A percentile compares a stretch with the other conserved stretches of the same genome.
Evolutionary conservation across 2,797 vertebrate genomes (phyloP).

Genomic region (Xiphophorus birchmanni): DNA sequence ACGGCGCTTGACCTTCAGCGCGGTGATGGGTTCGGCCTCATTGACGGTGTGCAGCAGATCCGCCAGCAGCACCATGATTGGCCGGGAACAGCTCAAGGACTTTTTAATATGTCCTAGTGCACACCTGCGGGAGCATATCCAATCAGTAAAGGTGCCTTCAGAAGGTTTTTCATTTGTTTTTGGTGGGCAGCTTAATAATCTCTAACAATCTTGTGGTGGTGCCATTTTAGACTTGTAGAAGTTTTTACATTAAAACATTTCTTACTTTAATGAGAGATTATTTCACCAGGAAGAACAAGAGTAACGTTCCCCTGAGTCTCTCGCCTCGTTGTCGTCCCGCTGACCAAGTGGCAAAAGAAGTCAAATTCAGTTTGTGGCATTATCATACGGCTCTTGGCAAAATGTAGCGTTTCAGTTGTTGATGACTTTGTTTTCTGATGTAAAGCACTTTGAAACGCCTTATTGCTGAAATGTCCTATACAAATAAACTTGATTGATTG

Average conservation of each 20-base stretch:
- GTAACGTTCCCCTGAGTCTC: neutral
- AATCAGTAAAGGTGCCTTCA: neutral
- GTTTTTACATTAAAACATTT: neutral
- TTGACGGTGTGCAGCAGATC: conserved; percentile 29
- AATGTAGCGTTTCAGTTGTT: too few relatives aligned
- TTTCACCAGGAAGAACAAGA: neutral
- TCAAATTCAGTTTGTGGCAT: neutral
- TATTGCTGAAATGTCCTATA: too few relatives aligned
- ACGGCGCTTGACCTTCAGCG: conserved; percentile 37
- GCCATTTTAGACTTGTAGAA: neutral
- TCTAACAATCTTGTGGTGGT: neutral
- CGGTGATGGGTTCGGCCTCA: conserved; percentile 33
- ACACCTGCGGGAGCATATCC: conserved; percentile 60
- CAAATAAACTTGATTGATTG: too few relatives aligned
- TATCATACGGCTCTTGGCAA: neutral
- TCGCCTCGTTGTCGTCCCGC: neutral
- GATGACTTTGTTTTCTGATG: too few relatives aligned
- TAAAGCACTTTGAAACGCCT: too few relatives aligned
- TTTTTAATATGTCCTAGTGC: conserved; percentile 33
- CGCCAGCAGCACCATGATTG: conserved; percentile 33
- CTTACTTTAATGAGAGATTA: neutral
- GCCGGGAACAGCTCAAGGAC: conserved; percentile 27
- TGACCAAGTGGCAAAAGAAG: neutral
- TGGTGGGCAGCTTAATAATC: neutral
- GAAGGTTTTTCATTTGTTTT: neutral